phyloP scores from a whole-genome alignment of 1,140 invertebrate genomes.

The Drosophila persimilis region DNA sequence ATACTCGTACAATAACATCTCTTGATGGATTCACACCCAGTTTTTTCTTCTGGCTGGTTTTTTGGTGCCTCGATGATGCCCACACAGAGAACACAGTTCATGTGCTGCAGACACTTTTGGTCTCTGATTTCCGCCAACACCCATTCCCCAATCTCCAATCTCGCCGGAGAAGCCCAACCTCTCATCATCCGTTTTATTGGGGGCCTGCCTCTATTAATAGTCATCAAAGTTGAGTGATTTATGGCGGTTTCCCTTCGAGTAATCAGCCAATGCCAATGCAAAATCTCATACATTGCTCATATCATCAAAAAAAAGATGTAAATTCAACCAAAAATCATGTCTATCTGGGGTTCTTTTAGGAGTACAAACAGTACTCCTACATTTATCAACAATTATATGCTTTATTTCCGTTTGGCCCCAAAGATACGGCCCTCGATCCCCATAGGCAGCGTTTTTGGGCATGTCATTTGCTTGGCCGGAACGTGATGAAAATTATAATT shows the following conservation, averaged over 20 bases:
- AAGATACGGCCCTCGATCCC: slow-evolving; percentile 17
- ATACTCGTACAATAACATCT: slow-evolving; percentile 2
- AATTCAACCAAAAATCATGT: slow-evolving; percentile 12
- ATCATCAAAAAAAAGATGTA: background rate
- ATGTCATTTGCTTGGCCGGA: slow-evolving; percentile 43
- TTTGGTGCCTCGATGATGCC: slow-evolving; percentile 12
- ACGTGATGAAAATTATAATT: slow-evolving; percentile 51
- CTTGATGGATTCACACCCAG: slow-evolving; percentile 37
- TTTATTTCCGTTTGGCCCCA: slow-evolving; percentile 50
- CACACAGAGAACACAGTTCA: slow-evolving; percentile 21
- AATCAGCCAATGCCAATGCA: slow-evolving; percentile 14
- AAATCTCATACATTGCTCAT: slow-evolving; percentile 34
- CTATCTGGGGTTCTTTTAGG: too few relatives aligned
- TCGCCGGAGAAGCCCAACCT: background rate
- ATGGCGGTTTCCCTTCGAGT: slow-evolving; percentile 13
- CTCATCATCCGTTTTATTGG: slow-evolving; percentile 10
- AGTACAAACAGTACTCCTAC: slow-evolving; percentile 1
- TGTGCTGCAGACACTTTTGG: too few relatives aligned
- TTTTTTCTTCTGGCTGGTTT: background rate
- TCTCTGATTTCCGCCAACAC: slow-evolving; percentile 37
- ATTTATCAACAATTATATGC: slow-evolving; percentile 36
- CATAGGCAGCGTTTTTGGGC: slow-evolving; percentile 23
- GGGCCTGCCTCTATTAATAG: slow-evolving; percentile 4
- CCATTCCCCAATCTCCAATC: slow-evolving; percentile 42
- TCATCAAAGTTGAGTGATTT: slow-evolving; percentile 39